phyloP scores from a whole-genome alignment of 2,113 vertebrate species.

The Hypanus sabinus region DNA sequence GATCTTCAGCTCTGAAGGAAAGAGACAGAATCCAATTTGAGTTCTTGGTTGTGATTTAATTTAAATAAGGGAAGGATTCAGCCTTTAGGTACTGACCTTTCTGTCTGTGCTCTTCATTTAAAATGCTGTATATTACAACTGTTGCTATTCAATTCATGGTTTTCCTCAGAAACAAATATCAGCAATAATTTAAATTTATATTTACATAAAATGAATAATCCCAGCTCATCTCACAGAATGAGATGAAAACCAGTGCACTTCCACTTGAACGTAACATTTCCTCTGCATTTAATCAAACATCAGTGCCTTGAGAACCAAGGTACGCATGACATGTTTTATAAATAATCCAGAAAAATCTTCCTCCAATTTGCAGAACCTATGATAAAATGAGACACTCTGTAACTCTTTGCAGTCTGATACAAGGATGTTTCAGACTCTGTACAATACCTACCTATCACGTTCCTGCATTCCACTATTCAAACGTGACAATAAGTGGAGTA shows the following conservation, averaged over 20 bases:
- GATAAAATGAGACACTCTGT: not conserved
- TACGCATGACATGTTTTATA: slow-evolving; percentile 26
- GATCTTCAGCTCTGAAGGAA: not conserved
- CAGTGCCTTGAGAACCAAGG: not conserved
- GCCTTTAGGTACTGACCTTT: slow-evolving; percentile 14
- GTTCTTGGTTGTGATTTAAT: not conserved
- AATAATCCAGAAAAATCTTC: slow-evolving; percentile 8
- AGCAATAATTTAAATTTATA: slow-evolving; percentile 35
- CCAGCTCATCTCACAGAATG: not conserved
- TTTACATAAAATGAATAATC: slow-evolving; percentile 36
- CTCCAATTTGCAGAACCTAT: not conserved
- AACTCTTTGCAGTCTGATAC: not conserved
- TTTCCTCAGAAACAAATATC: slow-evolving; percentile 32
- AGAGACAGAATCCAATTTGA: not conserved
- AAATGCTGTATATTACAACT: slow-evolving; percentile 17
- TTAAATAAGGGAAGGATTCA: not conserved
- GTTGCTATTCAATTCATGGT: slow-evolving; percentile 2
- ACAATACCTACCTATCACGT: not conserved
- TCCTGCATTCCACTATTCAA: not conserved
- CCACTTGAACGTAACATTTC: not conserved
- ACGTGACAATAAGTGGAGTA: not conserved
- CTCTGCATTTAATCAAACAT: slow-evolving; percentile 7
- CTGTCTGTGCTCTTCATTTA: not conserved
- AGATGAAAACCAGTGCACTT: slow-evolving; percentile 30
- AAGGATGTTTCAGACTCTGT: not conserved